Evolutionary conservation across 2,888 invertebrate genomes (phyloP), one percentile per base, ranked within the genome.

Genomic region (Penaeus monodon): DNA sequence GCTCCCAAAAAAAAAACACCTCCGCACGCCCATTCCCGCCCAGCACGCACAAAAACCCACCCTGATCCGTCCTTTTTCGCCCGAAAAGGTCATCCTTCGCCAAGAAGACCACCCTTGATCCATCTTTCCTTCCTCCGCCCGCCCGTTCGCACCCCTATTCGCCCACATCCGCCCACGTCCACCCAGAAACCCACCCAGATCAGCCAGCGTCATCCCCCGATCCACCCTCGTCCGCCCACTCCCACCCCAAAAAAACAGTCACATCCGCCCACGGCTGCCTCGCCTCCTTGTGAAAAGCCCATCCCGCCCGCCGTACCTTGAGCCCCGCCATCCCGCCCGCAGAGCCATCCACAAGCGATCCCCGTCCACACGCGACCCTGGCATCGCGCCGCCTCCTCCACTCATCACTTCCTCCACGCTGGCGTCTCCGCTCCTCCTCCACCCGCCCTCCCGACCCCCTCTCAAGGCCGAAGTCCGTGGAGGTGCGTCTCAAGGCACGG

Each of bases 371-470:
- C 74, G 44, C 44, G 44, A 44, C 44, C 44, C 44, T 44, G 44
- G 44, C 44, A 44, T 77, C 77, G 49, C 49, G 77, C 57, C 77
- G 49, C 77, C n/a, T 57, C 77, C 77, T 57, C 77, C 57, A 49
- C 77, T 44, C 38, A 44, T 73, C 73, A 22, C 73, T 20, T 73
- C 44, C 17, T 29, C 77, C 77, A 20, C 27, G 22, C 24, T 27
- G 33, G 20, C 27, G 27, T n/a, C 20, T 73, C 29, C 33, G 73
- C 17, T 73, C 20, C 66, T 66, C 74, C 74, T 74, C 74, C 24
- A 33, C 74, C 33, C 74, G 44, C 74, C 74, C 44, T 33, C 44
- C 33, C 74, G 20, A 8, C 74, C 44, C 44, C 44, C 44, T 44
- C 44, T 44, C 44, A 44, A 44, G 44, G 44, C 44, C 44, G 44